phyloP scores from a whole-genome alignment of 92 coral and sea anemone species.

The Epizoanthus rinbou region DNA sequence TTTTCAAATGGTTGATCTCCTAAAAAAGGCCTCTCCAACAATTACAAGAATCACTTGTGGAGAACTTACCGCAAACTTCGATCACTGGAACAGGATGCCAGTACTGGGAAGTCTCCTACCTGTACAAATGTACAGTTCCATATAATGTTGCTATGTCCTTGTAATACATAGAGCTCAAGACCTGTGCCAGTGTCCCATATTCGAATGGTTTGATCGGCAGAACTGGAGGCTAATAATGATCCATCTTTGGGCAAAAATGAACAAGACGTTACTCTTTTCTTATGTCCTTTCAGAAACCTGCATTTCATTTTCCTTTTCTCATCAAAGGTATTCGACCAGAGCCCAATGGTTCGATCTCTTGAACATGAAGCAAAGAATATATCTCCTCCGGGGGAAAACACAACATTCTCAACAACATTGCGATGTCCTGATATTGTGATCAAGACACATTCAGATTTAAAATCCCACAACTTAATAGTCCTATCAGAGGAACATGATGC shows the following conservation, averaged over 20 bases:
- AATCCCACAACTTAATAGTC: slow-evolving; percentile 64
- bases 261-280: slow-evolving; percentile 62
- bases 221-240: slow-evolving; percentile 57
- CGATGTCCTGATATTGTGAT: slow-evolving; percentile 53
- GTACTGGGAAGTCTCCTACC: slow-evolving; percentile 30
- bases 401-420: slow-evolving; percentile 69
- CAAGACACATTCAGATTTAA: slow-evolving; percentile 45
- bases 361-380: slow-evolving; percentile 62
- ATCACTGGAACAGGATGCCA: slow-evolving; percentile 78
- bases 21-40: no score
- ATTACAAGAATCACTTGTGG: neutral
- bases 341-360: slow-evolving; percentile 58
- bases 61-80: slow-evolving; percentile 62
- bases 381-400: slow-evolving; percentile 60
- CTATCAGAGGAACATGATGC: slow-evolving; percentile 71
- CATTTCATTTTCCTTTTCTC: slow-evolving; percentile 17
- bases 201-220: slow-evolving; percentile 70
- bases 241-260: slow-evolving; percentile 57
- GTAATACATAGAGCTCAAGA: slow-evolving; percentile 31
- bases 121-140: slow-evolving; percentile 70
- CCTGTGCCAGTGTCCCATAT: slow-evolving; percentile 66
- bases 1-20: no score
- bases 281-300: slow-evolving; percentile 58
- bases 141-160: slow-evolving; percentile 67
- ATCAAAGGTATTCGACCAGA: slow-evolving; percentile 46